Evolutionary conservation across 2,113 vertebrate genomes (phyloP).

Genomic region (Triplophysa dalaica): DNA sequence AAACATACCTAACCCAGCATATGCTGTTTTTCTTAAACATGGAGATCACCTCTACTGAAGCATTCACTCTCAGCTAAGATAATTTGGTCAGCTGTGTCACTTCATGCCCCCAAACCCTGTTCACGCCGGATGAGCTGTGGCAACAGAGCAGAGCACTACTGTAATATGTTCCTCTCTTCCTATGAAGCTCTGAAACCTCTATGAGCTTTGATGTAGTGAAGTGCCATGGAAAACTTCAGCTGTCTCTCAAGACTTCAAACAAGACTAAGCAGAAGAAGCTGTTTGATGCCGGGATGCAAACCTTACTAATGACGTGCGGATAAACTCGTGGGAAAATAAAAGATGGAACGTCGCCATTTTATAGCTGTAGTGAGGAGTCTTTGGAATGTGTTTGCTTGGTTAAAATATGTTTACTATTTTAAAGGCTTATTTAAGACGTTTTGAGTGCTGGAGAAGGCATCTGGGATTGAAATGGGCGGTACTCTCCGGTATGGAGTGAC

Average conservation of each 20-base stretch:
- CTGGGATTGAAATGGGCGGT: too few species aligned
- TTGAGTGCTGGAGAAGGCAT: background rate
- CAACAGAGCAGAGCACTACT: slow-evolving; percentile 51
- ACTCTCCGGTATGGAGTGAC: too few species aligned
- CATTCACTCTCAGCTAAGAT: slow-evolving; percentile 8
- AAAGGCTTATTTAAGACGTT: background rate
- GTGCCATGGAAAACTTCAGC: slow-evolving; percentile 36
- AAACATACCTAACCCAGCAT: too few species aligned
- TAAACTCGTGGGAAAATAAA: slow-evolving; percentile 35
- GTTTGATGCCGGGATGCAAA: slow-evolving; percentile 65
- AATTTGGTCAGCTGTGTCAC: slow-evolving; percentile 15
- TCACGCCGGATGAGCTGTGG: slow-evolving; percentile 50
- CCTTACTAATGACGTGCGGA: slow-evolving; percentile 67
- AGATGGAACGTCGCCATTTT: slow-evolving; percentile 42
- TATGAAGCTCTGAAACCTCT: slow-evolving; percentile 57
- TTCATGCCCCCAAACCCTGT: slow-evolving; percentile 1
- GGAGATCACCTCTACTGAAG: background rate
- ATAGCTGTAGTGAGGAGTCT: background rate
- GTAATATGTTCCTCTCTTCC: slow-evolving; percentile 26
- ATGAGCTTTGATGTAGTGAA: slow-evolving; percentile 63
- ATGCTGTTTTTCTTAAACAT: too few species aligned
- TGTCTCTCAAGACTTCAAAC: slow-evolving; percentile 62
- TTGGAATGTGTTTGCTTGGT: background rate
- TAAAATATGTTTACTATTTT: background rate
- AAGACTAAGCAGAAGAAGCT: slow-evolving; percentile 42